Percentiles rank a stretch among this genome's conserved stretches.
Conservation (phyloP, 1,140 invertebrate species). For the Lordiphosa mommai region DNA sequence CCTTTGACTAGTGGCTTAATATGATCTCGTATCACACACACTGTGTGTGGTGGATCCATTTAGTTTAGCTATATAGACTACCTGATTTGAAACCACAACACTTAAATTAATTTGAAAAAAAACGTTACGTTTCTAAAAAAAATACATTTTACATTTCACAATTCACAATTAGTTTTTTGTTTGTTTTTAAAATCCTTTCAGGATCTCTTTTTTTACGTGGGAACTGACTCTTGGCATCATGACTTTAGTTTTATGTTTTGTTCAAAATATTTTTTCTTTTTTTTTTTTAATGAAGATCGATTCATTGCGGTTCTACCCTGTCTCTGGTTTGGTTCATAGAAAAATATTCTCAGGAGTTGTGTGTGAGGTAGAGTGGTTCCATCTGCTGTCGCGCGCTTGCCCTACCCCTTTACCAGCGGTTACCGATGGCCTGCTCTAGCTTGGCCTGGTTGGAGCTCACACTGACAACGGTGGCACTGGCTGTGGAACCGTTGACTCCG, state of each 20-base stretch:
- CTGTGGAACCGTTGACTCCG: conserved; percentile 83
- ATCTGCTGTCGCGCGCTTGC: conserved; percentile 25
- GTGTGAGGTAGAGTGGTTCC: conserved; percentile 78
- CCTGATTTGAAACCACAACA: conserved; percentile 71
- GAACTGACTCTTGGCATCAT: conserved; percentile 53
- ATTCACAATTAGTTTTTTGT: conserved; percentile 47
- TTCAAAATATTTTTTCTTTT: conserved; percentile 25
- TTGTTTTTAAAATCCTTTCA: conserved; percentile 14
- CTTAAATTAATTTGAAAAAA: conserved; percentile 51
- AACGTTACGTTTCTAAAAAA: conserved; percentile 58
- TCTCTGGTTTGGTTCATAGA: background rate
- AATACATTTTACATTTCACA: conserved; percentile 59
- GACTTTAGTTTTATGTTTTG: conserved; percentile 15
- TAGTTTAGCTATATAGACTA: conserved; percentile 35
- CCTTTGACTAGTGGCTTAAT: conserved; percentile 60
- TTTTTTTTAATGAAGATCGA: background rate
- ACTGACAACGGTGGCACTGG: conserved; percentile 10
- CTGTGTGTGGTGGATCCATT: conserved; percentile 14
- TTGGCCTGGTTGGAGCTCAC: conserved; percentile 58
- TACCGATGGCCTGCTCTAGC: conserved; percentile 62
- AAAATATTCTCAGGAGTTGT: conserved; percentile 71
- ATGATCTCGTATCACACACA: conserved; percentile 3
- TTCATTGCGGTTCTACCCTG: background rate
- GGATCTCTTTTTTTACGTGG: conserved; percentile 33
- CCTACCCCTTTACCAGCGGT: conserved; percentile 50